Evolutionary conservation across 2,113 vertebrate genomes (phyloP), one percentile per base, ranked within the genome.

Genomic region (Scomber colias): DNA sequence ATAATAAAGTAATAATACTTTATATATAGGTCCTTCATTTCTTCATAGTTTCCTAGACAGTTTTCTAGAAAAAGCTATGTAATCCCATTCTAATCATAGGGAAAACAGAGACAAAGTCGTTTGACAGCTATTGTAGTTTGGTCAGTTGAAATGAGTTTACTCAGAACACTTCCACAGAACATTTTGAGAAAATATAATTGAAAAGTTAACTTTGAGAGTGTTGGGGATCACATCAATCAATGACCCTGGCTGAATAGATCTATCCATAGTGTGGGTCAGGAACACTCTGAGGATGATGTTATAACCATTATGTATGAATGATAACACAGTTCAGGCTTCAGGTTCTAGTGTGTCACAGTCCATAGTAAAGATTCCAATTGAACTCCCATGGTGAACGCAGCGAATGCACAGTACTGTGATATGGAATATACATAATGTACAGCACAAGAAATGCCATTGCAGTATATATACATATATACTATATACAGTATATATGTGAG

Each of bases 321-420:
- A 46, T 61, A 19, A 62, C 15, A 68, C 48, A 54, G 31, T 54
- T 77, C 44, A 51, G 15, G 30, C 55, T 51, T 27, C 35, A 68
- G 45, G 46, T 11, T 45, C 24, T 59, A 15, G 31, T 21, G 55
- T 46, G 27, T 30, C 27, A 40, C 4, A 2, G 48, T 61, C 13
- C 30, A 40, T 31, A 12, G 45, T 16, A 48, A 49, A 64, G 16
- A 59, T 67, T 30, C 66, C 14, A 48, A 50, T 61, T 45, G 63
- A 69, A 50, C 3, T 35, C 7, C 49, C 44, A 54, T 31, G 2
- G 21, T 48, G 66, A 27, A 46, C 3, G 2, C 27, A 62, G 13
- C 53, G 71, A 48, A 21, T 45, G 31, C 53, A 63, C 53, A 56
- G 56, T 57, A 44, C 44, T 67, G 40, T 27, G 61, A 61, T 71